Base-by-base conservation (phyloP, 2,113 vertebrate species). In the Fulica atra region DNA sequence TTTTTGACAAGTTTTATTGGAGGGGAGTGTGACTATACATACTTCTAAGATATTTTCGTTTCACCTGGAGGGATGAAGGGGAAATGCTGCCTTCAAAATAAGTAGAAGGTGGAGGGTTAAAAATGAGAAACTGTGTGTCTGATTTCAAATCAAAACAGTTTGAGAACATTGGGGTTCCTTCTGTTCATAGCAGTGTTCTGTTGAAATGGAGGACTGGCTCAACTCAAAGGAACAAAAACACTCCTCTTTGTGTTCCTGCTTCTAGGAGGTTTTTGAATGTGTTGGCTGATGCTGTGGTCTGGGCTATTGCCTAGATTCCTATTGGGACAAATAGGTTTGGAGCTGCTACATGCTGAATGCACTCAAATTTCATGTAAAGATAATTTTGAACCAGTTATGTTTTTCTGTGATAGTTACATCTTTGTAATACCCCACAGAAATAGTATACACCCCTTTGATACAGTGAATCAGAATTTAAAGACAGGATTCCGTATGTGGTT, bases 401-500 rank as follows among this genome's bases (percentile, higher is more conserved):
- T 73, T 64, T 59, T 60, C 57, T 89, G 51, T 53, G 24, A 23
- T 69, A 42, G 26, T 42, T 74, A 13, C 9, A 4, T 68, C 20
- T 81, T 74, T 81, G 25, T 56, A 61, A 61, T 73, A 60, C 60
- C 29, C 8, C n/a, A 16, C 6, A 15, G 26, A 59, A 38, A 51
- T 69, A 3, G 1, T 29, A 3, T 36, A 6, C 81, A 66, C 53
- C 6, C 28, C 57, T 72, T 71, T 7, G 46, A 61, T 61, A 24
- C 18, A 60, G 14, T 31, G n/a, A 50, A 44, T 24, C 28, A 33
- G 28, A 33, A 31, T 48, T 42, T 59, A 33, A 23, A 26, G 36
- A 4, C 1, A 2, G 31, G 31, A 24, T 77, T 66, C 35, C 40
- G 4, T 15, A 7, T 38, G 7, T 40, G 38, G 8, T 1, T 0